Evolutionary conservation across 2,888 invertebrate genomes (phyloP).

Genomic region (Apamea anceps): DNA sequence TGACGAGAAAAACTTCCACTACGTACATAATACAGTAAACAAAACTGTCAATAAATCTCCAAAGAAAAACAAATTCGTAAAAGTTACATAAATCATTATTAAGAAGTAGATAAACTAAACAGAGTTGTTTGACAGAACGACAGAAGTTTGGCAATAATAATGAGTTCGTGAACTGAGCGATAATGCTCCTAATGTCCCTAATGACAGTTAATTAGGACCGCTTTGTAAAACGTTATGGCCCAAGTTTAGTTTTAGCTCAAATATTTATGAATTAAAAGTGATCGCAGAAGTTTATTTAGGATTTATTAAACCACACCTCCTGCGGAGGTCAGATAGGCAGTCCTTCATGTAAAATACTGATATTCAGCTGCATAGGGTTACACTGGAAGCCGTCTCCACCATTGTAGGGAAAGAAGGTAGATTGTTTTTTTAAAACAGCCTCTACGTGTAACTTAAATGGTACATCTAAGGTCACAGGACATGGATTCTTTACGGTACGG

Average conservation of each 20-base stretch:
- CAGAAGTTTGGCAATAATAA: constrained; percentile 57
- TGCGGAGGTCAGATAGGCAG: background rate
- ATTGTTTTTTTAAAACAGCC: background rate
- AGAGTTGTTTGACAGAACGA: constrained; percentile 38
- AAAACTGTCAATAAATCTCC: constrained; percentile 21
- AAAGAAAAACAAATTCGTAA: constrained; percentile 23
- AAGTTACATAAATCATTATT: constrained; percentile 30
- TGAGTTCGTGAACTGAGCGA: constrained; percentile 61
- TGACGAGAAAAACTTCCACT: background rate
- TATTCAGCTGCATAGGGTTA: background rate
- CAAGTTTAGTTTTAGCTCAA: constrained; percentile 24
- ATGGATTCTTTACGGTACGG: too few species aligned
- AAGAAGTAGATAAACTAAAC: constrained; percentile 21
- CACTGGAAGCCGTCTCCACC: background rate
- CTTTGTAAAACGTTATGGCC: constrained; percentile 28
- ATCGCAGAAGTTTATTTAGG: constrained; percentile 19
- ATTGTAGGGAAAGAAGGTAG: background rate
- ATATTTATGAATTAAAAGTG: constrained; percentile 9
- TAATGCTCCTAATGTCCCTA: constrained; percentile 50
- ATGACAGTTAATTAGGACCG: constrained; percentile 52
- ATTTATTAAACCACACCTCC: background rate
- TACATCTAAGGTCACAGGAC: background rate
- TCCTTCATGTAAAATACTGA: background rate
- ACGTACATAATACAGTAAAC: background rate
- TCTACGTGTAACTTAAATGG: background rate